These are phyloP conservation scores for Sparus aurata DNA, from an alignment of 2,797 vertebrate genomes.

Conservation along the genomic window DNA sequence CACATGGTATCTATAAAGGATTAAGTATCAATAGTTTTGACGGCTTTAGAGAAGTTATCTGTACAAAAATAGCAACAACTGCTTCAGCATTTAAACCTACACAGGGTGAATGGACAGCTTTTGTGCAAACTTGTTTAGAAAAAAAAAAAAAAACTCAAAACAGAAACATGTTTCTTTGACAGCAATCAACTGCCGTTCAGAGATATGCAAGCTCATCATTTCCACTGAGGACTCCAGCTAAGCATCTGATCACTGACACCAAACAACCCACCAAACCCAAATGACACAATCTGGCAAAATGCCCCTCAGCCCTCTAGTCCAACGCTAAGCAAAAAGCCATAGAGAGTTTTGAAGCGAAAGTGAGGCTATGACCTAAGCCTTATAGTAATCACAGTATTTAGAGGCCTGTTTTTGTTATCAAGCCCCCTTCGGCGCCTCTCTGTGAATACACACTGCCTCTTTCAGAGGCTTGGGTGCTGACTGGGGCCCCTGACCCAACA, in stretches of 20 bases:
- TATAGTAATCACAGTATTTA: constrained; percentile 82
- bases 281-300: constrained; percentile 64
- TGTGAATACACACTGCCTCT: constrained; percentile 79
- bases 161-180: not conserved
- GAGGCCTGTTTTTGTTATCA: constrained; percentile 82
- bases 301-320: constrained; percentile 32
- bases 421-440: constrained; percentile 77
- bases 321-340: constrained; percentile 45
- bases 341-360: constrained; percentile 53
- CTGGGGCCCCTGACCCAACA: constrained; percentile 73
- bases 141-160: not conserved
- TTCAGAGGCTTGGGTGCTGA: constrained; percentile 77
- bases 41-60: not conserved
- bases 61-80: not conserved
- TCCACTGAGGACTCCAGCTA: constrained; percentile 48
- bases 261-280: constrained; percentile 52
- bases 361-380: constrained; percentile 74
- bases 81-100: not conserved
- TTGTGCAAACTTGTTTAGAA: not conserved
- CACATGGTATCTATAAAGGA: too few relatives aligned
- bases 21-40: not conserved
- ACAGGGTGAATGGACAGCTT: not conserved
- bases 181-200: constrained; percentile 4
- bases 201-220: constrained; percentile 54
- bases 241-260: constrained; percentile 52